Evolutionary conservation across 1,140 invertebrate species (phyloP).

Genomic region (Aphidius gifuensis): DNA sequence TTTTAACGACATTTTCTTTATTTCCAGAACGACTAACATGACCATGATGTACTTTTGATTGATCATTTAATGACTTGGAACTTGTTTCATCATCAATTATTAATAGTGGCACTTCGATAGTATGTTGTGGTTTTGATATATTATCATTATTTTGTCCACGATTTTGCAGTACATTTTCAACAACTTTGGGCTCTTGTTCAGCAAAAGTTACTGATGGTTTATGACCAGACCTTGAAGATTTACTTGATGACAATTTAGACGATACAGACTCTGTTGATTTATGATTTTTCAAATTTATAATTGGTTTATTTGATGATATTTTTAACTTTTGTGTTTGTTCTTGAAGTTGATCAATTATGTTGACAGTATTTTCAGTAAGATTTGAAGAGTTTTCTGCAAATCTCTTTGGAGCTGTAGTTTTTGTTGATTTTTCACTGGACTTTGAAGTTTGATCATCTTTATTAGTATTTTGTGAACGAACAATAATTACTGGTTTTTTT

Average conservation of each 20-base stretch:
- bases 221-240: neutral
- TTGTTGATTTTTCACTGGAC: too few relatives aligned
- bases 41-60: neutral
- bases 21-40: neutral
- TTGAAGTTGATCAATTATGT: too few relatives aligned
- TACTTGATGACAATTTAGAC: too few relatives aligned
- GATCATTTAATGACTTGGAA: too few relatives aligned
- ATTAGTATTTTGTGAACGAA: neutral
- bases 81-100: neutral
- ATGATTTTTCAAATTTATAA: neutral
- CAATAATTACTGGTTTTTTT: constrained; percentile 14
- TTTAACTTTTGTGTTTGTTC: too few relatives aligned
- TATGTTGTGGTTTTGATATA: neutral
- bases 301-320: neutral
- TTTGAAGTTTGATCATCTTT: too few relatives aligned
- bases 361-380: too few relatives aligned
- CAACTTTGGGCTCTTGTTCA: neutral
- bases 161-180: neutral
- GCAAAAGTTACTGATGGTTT: neutral
- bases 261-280: too few relatives aligned
- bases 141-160: neutral
- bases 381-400: too few relatives aligned
- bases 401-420: too few relatives aligned
- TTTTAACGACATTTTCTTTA: constrained; percentile 3
- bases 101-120: neutral